These are phyloP conservation scores for Xylocampa areola DNA, from an alignment of 2,888 invertebrate genomes.

Conservation along the genomic window DNA sequence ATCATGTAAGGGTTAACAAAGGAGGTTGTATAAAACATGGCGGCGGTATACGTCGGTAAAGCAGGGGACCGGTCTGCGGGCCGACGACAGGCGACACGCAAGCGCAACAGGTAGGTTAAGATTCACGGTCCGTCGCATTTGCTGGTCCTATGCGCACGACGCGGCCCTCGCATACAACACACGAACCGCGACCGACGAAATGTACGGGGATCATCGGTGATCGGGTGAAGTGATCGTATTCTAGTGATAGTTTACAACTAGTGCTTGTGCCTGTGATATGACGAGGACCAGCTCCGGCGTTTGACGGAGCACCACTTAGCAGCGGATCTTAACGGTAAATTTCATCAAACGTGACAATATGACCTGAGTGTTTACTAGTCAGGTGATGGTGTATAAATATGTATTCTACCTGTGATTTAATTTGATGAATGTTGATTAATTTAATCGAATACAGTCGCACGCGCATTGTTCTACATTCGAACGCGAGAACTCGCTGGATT, in stretches of 20 bases:
- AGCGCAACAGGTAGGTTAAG: slow-evolving; percentile 89
- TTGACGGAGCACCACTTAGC: slow-evolving; percentile 73
- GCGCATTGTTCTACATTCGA: slow-evolving; percentile 72
- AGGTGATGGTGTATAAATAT: slow-evolving; percentile 72
- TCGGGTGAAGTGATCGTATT: slow-evolving; percentile 81
- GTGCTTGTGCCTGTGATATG: slow-evolving; percentile 81
- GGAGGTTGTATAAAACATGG: slow-evolving; percentile 77
- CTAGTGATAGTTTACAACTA: slow-evolving; percentile 74
- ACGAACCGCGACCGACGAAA: slow-evolving; percentile 75
- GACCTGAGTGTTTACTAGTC: slow-evolving; percentile 85
- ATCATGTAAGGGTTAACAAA: slow-evolving; percentile 5
- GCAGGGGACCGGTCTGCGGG: slow-evolving; percentile 74
- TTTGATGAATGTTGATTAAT: slow-evolving; percentile 33
- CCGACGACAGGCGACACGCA: slow-evolving; percentile 82
- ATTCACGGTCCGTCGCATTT: slow-evolving; percentile 88
- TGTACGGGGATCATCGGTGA: slow-evolving; percentile 82
- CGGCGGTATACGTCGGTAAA: slow-evolving; percentile 78
- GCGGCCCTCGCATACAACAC: slow-evolving; percentile 76
- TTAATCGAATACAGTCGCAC: slow-evolving; percentile 55
- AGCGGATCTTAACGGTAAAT: slow-evolving; percentile 88
- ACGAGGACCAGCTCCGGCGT: slow-evolving; percentile 72
- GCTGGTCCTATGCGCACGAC: slow-evolving; percentile 83
- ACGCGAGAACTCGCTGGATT: slow-evolving; percentile 64
- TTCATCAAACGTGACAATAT: slow-evolving; percentile 77
- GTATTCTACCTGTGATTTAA: slow-evolving; percentile 33